Conservation (phyloP, 2,113 vertebrate genomes). For the Pangasianodon gigas region DNA sequence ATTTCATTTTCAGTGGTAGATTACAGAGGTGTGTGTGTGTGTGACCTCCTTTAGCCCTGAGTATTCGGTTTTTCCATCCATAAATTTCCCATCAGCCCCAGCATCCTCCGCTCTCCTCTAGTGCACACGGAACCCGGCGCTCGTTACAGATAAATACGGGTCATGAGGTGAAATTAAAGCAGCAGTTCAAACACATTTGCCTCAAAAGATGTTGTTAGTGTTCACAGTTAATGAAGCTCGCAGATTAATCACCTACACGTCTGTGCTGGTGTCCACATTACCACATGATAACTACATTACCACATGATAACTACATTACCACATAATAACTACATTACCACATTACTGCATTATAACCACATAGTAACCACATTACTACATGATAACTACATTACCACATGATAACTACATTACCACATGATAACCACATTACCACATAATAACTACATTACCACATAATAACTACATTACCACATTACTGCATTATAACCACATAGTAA, state of each 20-base stretch:
- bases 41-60: background rate
- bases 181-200: background rate
- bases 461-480: too few relatives aligned
- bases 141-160: conserved; percentile 12
- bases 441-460: too few relatives aligned
- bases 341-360: background rate
- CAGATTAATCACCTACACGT: background rate
- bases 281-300: background rate
- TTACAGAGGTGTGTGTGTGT: background rate
- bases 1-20: conserved; percentile 17
- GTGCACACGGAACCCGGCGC: background rate
- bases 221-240: background rate
- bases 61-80: conserved; percentile 6
- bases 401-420: too few relatives aligned
- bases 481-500: too few relatives aligned
- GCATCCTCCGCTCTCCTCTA: conserved; percentile 17
- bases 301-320: background rate
- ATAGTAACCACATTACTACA: too few relatives aligned
- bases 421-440: too few relatives aligned
- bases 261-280: background rate
- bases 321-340: background rate
- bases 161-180: conserved; percentile 41
- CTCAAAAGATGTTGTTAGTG: background rate
- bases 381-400: background rate
- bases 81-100: conserved; percentile 8